Evolutionary conservation across 2,797 vertebrate species (phyloP).

Genomic region (Gymnoscopelus microlampas): DNA sequence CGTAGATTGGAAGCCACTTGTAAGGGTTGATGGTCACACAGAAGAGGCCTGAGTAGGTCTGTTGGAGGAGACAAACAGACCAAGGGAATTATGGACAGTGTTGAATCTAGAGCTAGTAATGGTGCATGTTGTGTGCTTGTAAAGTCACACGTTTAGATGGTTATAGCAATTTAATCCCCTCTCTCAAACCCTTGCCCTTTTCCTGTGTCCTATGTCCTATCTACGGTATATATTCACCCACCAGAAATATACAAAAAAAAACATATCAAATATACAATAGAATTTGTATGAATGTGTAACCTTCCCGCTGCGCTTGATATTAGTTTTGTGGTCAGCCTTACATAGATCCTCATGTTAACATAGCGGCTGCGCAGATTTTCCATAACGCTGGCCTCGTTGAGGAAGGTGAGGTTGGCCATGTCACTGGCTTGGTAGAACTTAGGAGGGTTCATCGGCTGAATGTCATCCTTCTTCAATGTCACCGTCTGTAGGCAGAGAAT

Average conservation of each 20-base stretch:
- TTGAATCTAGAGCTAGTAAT: no score
- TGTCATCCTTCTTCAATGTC: constrained; percentile 66
- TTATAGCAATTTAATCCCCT: neutral
- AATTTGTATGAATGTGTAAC: no score
- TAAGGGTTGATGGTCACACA: constrained; percentile 80
- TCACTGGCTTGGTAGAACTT: constrained; percentile 76
- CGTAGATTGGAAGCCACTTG: constrained; percentile 80
- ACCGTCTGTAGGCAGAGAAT: constrained; percentile 58
- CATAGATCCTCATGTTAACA: constrained; percentile 64
- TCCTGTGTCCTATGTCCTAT: no score
- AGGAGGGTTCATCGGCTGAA: constrained; percentile 77
- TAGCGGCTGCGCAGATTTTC: constrained; percentile 73
- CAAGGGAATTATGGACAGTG: no score
- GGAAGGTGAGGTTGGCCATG: constrained; percentile 76
- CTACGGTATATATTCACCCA: no score
- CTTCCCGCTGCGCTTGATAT: neutral
- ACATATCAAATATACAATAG: no score
- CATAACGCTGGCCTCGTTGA: constrained; percentile 75
- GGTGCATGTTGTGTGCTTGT: no score
- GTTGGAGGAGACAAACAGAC: neutral
- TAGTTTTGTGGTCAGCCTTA: constrained; percentile 11
- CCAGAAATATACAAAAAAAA: no score
- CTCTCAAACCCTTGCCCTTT: no score
- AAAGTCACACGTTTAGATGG: neutral
- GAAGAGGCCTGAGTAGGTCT: constrained; percentile 81